These are phyloP conservation scores for Helleia helle DNA, from an alignment of 2,888 invertebrate genomes.

Conservation along the genomic window DNA sequence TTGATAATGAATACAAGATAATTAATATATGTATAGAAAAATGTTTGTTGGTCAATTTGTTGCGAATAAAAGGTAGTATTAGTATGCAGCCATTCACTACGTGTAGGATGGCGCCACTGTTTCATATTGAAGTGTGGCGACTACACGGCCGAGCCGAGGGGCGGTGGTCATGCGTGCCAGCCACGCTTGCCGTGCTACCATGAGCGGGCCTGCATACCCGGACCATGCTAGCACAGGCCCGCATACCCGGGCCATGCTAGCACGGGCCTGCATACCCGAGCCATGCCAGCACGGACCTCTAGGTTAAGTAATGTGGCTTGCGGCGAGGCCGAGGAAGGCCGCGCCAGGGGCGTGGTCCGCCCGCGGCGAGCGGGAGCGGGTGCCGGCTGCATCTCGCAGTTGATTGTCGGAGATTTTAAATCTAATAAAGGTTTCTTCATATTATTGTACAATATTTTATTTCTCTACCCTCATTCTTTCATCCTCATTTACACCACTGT, in stretches of 20 bases:
- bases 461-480: conserved; percentile 13
- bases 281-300: background rate
- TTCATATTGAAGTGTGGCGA: background rate
- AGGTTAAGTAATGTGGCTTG: background rate
- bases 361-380: conserved; percentile 11
- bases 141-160: background rate
- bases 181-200: no score
- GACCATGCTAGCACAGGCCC: no score
- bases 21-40: background rate
- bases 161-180: no score
- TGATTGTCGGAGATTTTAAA: conserved; percentile 34
- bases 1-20: background rate
- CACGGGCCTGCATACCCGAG: no score
- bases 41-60: conserved; percentile 17
- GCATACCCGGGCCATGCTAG: no score
- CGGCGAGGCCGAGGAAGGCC: conserved; percentile 4
- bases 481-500: no score
- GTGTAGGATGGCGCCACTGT: background rate
- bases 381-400: background rate
- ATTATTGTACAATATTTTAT: conserved; percentile 21
- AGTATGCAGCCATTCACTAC: background rate
- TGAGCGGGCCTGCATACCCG: no score
- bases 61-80: conserved; percentile 11
- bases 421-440: conserved; percentile 44
- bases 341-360: conserved; percentile 11